These are phyloP conservation scores for Cataglyphis livida DNA, from an alignment of 2,888 invertebrate genomes.

Conservation along the genomic window DNA sequence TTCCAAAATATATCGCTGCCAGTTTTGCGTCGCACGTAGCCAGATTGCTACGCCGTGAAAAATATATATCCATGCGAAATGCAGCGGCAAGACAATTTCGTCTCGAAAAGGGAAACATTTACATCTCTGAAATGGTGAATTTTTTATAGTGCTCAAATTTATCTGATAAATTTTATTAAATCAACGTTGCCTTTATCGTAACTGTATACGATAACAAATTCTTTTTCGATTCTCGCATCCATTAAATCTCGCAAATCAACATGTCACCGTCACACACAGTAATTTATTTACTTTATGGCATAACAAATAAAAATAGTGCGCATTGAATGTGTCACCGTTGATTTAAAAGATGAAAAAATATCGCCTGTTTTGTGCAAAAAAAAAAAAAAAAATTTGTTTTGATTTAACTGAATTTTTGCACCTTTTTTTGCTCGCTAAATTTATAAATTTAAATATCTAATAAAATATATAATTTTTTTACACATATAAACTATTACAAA, in stretches of 20 bases:
- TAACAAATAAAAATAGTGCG: constrained; percentile 44
- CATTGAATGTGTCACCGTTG: constrained; percentile 42
- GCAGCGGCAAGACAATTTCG: constrained; percentile 52
- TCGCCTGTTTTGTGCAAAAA: constrained; percentile 27
- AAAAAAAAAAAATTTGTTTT: constrained; percentile 2
- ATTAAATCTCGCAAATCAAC: constrained; percentile 21
- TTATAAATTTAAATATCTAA: constrained; percentile 1
- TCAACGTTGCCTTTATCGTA: constrained; percentile 40
- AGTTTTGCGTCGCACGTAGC: constrained; percentile 50
- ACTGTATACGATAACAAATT: constrained; percentile 19
- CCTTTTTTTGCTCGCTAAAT: constrained; percentile 8
- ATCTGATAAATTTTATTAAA: constrained; percentile 50
- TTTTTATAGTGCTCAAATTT: constrained; percentile 44
- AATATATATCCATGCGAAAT: constrained; percentile 45
- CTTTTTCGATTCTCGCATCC: constrained; percentile 32
- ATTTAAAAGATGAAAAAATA: constrained; percentile 61
- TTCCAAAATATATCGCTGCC: constrained; percentile 51
- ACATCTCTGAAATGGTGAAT: constrained; percentile 46
- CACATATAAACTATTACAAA: background rate
- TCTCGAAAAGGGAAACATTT: constrained; percentile 45
- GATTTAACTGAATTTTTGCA: background rate
- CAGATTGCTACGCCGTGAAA: constrained; percentile 51
- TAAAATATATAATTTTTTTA: background rate
- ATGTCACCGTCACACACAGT: background rate
- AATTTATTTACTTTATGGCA: constrained; percentile 40